A percentile compares a stretch with the other conserved stretches of the same genome.
phyloP scores from a whole-genome alignment of 2,888 invertebrate species.

The Blera fallax region DNA sequence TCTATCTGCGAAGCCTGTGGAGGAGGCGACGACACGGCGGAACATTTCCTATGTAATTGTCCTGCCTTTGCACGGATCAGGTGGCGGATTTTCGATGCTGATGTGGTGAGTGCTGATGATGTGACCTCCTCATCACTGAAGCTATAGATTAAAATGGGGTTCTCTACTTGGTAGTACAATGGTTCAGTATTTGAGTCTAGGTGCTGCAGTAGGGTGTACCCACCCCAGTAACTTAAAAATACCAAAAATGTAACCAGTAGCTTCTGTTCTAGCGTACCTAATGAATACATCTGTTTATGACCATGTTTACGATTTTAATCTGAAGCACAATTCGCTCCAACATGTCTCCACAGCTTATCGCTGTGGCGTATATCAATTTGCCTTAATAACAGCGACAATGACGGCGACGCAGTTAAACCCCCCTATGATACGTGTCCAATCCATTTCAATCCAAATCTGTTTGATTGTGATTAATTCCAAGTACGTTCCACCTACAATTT shows the following conservation, averaged over 20 bases:
- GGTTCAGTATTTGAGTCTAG: no score
- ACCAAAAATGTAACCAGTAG: background rate
- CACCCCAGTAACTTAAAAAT: background rate
- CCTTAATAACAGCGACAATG: background rate
- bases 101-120: no score
- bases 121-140: no score
- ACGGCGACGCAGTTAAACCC: background rate
- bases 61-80: no score
- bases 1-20: no score
- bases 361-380: background rate
- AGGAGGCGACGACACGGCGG: no score
- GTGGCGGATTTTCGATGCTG: no score
- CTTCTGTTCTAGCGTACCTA: background rate
- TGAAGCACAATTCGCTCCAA: background rate
- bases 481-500: slow-evolving; percentile 31
- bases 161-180: no score
- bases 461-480: slow-evolving; percentile 15
- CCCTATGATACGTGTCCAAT: slow-evolving; percentile 15
- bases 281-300: background rate
- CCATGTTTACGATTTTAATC: background rate
- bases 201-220: no score
- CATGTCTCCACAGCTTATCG: background rate
- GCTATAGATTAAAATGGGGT: no score
- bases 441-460: slow-evolving; percentile 3
- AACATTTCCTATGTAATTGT: no score